phyloP scores from a whole-genome alignment of 2,797 vertebrate species.

The Tokudaia muenninki region DNA sequence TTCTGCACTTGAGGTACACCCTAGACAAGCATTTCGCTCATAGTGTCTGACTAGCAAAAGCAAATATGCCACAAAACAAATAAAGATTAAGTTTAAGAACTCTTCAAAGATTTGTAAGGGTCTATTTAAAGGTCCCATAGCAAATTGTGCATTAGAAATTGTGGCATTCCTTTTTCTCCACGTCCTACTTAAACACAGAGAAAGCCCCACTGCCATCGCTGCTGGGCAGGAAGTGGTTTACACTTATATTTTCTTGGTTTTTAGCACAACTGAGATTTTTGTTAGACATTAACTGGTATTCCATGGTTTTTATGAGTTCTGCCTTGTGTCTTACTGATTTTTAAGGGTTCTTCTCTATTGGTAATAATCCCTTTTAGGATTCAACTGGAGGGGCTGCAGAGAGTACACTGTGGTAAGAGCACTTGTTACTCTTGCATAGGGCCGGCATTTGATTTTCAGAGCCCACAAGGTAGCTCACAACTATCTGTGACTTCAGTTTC shows the following conservation, averaged over 20 bases:
- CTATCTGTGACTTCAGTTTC: not conserved
- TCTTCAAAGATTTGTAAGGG: not conserved
- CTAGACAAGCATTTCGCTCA: not conserved
- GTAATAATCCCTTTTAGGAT: not conserved
- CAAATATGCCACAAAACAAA: constrained; percentile 17
- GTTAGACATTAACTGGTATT: not conserved
- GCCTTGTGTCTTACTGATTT: not conserved
- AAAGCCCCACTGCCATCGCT: not conserved
- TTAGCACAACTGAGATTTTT: constrained; percentile 24
- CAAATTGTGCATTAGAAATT: not conserved
- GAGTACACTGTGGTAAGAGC: not conserved
- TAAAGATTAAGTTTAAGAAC: not conserved
- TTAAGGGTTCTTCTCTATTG: not conserved
- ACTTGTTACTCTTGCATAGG: not conserved
- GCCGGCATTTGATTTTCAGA: not conserved
- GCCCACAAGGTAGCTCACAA: not conserved
- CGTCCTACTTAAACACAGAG: not conserved
- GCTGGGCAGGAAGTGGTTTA: not conserved
- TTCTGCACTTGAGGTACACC: not conserved
- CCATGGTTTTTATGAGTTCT: constrained; percentile 17
- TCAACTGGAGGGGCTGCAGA: not conserved
- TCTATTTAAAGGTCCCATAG: not conserved
- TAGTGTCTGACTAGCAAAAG: not conserved
- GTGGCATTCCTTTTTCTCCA: not conserved
- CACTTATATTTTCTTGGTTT: not conserved